phyloP scores from a whole-genome alignment of 2,888 invertebrate species.

The Onchidella celtica region DNA sequence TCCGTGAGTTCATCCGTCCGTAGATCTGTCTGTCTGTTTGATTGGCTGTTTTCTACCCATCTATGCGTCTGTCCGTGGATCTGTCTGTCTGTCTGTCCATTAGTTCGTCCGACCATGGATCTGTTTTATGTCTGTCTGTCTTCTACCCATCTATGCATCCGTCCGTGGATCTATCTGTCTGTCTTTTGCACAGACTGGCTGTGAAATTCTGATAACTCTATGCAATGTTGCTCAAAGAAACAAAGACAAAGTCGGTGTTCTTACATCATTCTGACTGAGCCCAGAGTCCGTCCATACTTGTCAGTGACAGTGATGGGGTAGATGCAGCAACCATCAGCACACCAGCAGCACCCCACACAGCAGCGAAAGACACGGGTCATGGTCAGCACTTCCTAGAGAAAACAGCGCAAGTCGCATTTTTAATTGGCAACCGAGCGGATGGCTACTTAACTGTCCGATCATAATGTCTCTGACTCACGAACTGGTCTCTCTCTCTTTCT shows the following conservation, averaged over 20 bases:
- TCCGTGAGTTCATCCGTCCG: too few species aligned
- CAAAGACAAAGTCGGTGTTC: neutral
- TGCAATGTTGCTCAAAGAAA: neutral
- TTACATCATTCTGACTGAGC: constrained; percentile 44
- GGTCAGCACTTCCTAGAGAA: constrained; percentile 43
- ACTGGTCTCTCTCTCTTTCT: too few species aligned
- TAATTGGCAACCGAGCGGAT: too few species aligned
- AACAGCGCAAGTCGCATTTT: constrained; percentile 12
- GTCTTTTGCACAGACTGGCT: neutral
- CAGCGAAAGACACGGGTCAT: constrained; percentile 33
- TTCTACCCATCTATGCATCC: too few species aligned
- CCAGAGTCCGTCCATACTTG: constrained; percentile 39
- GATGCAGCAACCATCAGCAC: constrained; percentile 34
- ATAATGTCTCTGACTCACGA: too few species aligned
- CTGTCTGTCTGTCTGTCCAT: too few species aligned
- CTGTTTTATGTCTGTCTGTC: too few species aligned
- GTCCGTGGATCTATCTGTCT: neutral
- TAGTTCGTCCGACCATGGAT: too few species aligned
- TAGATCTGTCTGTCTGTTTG: too few species aligned
- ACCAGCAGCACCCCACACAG: constrained; percentile 43
- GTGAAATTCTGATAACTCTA: neutral
- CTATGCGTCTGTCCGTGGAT: too few species aligned
- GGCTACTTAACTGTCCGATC: too few species aligned
- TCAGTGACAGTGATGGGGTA: constrained; percentile 44
- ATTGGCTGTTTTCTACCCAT: too few species aligned